Evolutionary conservation across 2,888 invertebrate species (phyloP).

Genomic region (Lycaena phlaeas): DNA sequence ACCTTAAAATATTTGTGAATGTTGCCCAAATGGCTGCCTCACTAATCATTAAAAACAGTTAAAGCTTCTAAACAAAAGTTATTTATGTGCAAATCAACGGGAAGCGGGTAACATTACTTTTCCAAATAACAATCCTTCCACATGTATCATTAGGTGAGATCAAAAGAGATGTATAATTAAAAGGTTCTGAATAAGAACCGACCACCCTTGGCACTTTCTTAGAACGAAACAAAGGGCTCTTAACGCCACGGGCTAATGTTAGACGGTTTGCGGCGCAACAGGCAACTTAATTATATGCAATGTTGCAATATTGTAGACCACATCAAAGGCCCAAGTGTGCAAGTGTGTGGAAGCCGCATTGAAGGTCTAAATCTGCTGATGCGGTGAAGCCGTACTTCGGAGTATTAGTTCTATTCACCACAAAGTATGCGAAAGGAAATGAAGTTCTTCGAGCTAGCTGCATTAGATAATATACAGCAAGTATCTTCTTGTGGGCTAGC

Average conservation of each 20-base stretch:
- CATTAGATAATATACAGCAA: no score
- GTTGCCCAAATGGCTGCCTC: no score
- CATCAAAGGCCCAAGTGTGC: not conserved
- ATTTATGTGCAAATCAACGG: no score
- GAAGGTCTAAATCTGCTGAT: not conserved
- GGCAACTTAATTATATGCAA: constrained; percentile 21
- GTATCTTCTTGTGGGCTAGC: no score
- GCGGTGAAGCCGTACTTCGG: no score
- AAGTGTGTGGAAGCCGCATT: not conserved
- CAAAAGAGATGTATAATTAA: constrained; percentile 17
- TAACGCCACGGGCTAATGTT: constrained; percentile 18
- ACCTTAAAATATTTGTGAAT: no score
- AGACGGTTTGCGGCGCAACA: constrained; percentile 24
- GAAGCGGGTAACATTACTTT: no score
- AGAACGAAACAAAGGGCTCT: constrained; percentile 27
- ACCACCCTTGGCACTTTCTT: constrained; percentile 19
- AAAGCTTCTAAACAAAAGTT: no score
- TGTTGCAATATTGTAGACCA: constrained; percentile 11
- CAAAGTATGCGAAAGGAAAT: no score
- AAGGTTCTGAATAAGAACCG: constrained; percentile 14
- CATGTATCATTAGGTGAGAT: not conserved
- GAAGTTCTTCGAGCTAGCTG: no score
- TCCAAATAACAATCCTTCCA: not conserved
- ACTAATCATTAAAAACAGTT: no score
- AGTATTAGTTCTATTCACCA: no score